phyloP scores from a whole-genome alignment of 2,797 vertebrate species.

The Pangasius larnaudii region DNA sequence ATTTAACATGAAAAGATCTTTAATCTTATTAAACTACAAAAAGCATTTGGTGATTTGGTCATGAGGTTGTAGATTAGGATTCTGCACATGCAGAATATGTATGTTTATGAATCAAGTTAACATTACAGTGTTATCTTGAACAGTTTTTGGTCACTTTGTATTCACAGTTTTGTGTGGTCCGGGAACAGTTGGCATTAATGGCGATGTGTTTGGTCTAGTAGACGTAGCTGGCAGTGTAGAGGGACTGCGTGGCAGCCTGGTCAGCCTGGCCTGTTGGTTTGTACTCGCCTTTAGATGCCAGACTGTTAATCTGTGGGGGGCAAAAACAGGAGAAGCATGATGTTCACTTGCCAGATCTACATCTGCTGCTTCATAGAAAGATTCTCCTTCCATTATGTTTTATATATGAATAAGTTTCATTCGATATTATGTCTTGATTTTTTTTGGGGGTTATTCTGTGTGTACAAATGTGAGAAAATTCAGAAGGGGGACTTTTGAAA shows the following conservation, averaged over 20 bases:
- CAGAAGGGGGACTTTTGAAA: neutral
- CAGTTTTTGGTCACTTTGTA: constrained; percentile 32
- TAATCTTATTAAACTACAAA: neutral
- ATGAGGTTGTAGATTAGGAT: neutral
- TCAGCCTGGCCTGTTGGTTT: constrained; percentile 79
- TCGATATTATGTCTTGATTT: neutral
- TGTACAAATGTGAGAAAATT: neutral
- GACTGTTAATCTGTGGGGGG: constrained; percentile 84
- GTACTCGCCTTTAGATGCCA: constrained; percentile 91
- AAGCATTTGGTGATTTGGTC: constrained; percentile 22
- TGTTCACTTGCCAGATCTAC: neutral
- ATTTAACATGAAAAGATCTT: neutral
- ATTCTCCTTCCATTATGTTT: neutral
- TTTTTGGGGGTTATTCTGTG: neutral
- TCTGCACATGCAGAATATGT: neutral
- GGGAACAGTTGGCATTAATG: neutral
- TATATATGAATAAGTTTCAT: neutral
- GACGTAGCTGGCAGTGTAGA: constrained; percentile 88
- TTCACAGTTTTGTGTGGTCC: constrained; percentile 31
- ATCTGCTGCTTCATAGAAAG: constrained; percentile 18
- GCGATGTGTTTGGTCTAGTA: constrained; percentile 75
- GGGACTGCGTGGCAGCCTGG: constrained; percentile 83
- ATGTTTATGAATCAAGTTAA: neutral
- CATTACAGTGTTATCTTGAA: constrained; percentile 17
- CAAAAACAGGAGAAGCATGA: constrained; percentile 24